phyloP scores from a whole-genome alignment of 2,797 vertebrate species.

The Sphaeramia orbicularis region DNA sequence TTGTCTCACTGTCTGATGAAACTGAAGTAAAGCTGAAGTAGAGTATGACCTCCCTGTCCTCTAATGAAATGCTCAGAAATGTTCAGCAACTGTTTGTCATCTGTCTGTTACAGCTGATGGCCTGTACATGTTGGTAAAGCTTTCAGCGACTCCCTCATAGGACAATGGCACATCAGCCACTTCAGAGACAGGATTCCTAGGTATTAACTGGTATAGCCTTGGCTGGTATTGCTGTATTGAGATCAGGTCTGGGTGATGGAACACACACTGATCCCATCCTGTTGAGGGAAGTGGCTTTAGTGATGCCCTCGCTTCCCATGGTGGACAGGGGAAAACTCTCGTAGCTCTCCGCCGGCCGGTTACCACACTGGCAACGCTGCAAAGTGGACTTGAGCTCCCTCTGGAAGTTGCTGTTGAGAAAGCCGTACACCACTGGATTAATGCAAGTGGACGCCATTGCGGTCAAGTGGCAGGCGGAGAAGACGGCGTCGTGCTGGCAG shows the following conservation, averaged over 20 bases:
- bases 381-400: conserved; percentile 82
- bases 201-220: conserved; percentile 51
- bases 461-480: conserved; percentile 85
- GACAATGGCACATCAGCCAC: not conserved
- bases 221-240: conserved; percentile 21
- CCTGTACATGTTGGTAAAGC: conserved; percentile 1
- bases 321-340: conserved; percentile 87
- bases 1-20: not conserved
- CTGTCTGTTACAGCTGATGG: not conserved
- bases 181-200: not conserved
- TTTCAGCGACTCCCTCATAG: not conserved
- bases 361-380: conserved; percentile 80
- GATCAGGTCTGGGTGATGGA: conserved; percentile 42
- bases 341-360: conserved; percentile 76
- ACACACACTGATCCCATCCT: conserved; percentile 54
- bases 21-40: conserved; percentile 9
- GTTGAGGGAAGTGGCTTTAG: conserved; percentile 82
- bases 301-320: conserved; percentile 82
- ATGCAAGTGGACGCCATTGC: conserved; percentile 88
- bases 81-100: not conserved
- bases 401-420: conserved; percentile 89
- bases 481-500: conserved; percentile 87
- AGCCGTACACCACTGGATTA: conserved; percentile 87
- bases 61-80: not conserved
- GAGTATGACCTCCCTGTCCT: not conserved